Conservation (phyloP, 2,113 vertebrate genomes). For the Corythaixoides concolor region DNA sequence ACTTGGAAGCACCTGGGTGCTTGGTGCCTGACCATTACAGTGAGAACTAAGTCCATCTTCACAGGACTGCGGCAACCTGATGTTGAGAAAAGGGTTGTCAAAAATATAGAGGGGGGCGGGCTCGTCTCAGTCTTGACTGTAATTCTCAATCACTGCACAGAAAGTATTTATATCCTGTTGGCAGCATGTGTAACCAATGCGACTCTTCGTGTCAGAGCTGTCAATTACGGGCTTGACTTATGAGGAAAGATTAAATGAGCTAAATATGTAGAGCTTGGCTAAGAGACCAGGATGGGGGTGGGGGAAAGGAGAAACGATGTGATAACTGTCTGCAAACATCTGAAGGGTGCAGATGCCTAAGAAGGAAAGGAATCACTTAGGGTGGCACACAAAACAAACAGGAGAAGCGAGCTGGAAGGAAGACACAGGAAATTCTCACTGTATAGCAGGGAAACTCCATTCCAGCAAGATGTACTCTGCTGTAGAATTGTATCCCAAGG, state of each 20-base stretch:
- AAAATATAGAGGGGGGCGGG: not conserved
- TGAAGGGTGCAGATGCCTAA: constrained; percentile 61
- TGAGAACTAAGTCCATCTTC: not conserved
- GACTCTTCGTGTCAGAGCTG: constrained; percentile 66
- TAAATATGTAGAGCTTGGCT: constrained; percentile 71
- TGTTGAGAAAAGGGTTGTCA: not conserved
- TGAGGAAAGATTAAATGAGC: constrained; percentile 71
- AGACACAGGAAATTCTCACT: not conserved
- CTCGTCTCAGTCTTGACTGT: not conserved
- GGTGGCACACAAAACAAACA: constrained; percentile 47
- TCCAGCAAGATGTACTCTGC: not conserved
- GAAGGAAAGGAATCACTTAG: constrained; percentile 61
- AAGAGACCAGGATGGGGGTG: constrained; percentile 35
- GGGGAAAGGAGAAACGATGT: constrained; percentile 50
- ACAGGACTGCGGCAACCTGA: not conserved
- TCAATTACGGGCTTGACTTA: constrained; percentile 68
- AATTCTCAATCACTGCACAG: constrained; percentile 60
- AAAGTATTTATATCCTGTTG: constrained; percentile 68
- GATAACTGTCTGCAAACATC: constrained; percentile 63
- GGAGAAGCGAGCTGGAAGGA: constrained; percentile 8
- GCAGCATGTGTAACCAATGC: constrained; percentile 65
- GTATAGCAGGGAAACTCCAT: not conserved
- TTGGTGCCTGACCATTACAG: not conserved
- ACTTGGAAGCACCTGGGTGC: not conserved
- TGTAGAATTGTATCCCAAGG: not conserved